Evolutionary conservation across 2,888 invertebrate genomes (phyloP), one percentile per base, ranked within the genome.

Genomic region (Linnaemya tessellans): DNA sequence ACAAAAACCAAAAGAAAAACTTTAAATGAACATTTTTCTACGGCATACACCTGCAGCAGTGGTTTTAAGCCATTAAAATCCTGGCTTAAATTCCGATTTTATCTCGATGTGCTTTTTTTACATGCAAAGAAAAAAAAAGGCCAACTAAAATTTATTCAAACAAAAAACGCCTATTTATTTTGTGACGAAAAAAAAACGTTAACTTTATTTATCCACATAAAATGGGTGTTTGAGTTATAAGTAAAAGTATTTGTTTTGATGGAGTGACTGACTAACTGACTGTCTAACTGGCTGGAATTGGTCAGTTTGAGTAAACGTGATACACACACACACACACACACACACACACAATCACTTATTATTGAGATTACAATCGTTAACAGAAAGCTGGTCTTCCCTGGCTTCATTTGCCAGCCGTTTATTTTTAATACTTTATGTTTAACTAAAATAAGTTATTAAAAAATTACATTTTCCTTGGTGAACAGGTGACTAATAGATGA

Each of bases 81-180:
- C 67, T 71, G 46, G n/a, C 71, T 80, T 20, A 38, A 71, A 80
- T 46, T 49, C 22, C 56, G 80, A 80, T 84, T 70, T 68, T 75
- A 80, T 84, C 79, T 84, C 15, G 18, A 71, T 71, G 70, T 77
- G 20, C 18, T 56, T 18, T 18, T n/a, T 35, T 30, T 20, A 58
- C 30, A 30, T 2, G 3, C 30, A 30, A 30, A 30, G n/a, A 13
- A 38, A 18, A 41, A 1, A 58, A 25, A 64, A 41, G 13, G 13
- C n/a, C 30, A 77, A 35, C 46, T 35, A 41, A 70, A 84, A 84
- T 70, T 70, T 65, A 56, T 65, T 75, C 70, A 74, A 84, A 79
- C 84, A 80, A 75, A 68, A 20, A 18, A 84, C 84, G 84, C 84
- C 84, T 84, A 73, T 84, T 84, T 84, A 77, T 80, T 62, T 77